Percentiles rank a stretch among this genome's conserved stretches.
Conservation (phyloP, 1,140 invertebrate genomes). For the Cydia pomonella region DNA sequence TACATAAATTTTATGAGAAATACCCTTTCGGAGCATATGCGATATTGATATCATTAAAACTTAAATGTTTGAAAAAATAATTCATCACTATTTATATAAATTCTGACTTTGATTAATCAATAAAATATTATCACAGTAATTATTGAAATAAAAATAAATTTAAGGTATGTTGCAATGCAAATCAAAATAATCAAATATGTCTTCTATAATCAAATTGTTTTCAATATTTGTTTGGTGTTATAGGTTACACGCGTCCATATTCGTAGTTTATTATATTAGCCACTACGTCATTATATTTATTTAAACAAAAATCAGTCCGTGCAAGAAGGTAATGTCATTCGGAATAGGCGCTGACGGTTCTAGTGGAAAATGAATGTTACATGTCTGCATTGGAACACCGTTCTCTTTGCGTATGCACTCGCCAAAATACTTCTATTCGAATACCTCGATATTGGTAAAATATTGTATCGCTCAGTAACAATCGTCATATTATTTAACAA, state of each 20-base stretch:
- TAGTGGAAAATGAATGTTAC: not conserved
- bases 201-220: constrained; percentile 4
- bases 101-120: constrained; percentile 54
- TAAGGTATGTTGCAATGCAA: constrained; percentile 19
- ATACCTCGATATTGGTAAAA: not conserved
- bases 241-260: constrained; percentile 24
- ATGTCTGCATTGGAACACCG: constrained; percentile 3
- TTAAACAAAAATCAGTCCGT: constrained; percentile 28
- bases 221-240: constrained; percentile 13
- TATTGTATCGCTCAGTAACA: not conserved
- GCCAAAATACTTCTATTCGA: not conserved
- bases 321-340: constrained; percentile 10
- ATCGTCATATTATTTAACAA: not conserved
- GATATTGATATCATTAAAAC: constrained; percentile 34
- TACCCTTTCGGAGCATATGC: constrained; percentile 9
- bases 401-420: constrained; percentile 4
- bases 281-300: constrained; percentile 26
- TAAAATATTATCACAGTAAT: constrained; percentile 77
- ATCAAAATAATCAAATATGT: constrained; percentile 23
- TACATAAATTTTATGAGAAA: constrained; percentile 21
- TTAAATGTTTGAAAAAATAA: constrained; percentile 36
- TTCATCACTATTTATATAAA: constrained; percentile 43
- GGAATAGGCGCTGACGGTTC: not conserved
- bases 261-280: not conserved
- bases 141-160: constrained; percentile 31